Evolutionary conservation across 2,888 invertebrate species (phyloP).

Genomic region (Hecatera dysodea): DNA sequence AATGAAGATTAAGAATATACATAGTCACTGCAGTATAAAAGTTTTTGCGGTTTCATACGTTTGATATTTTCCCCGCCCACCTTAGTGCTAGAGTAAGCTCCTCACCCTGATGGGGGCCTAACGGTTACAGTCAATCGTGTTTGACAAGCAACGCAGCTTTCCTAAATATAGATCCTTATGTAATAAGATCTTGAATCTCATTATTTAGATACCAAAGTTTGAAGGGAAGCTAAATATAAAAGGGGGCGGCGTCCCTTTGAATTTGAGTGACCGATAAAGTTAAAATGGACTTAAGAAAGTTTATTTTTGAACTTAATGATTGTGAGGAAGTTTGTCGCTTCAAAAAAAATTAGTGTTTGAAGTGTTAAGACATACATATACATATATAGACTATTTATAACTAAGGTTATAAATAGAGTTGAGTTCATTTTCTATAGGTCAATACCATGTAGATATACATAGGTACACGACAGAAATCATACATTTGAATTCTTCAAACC

Average conservation of each 20-base stretch:
- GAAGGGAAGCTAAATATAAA: slow-evolving; percentile 31
- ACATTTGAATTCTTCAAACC: not conserved
- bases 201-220: slow-evolving; percentile 24
- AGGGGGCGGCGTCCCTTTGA: slow-evolving; percentile 18
- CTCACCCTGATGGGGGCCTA: not conserved
- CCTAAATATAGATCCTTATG: slow-evolving; percentile 20
- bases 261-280: slow-evolving; percentile 36
- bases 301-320: slow-evolving; percentile 28
- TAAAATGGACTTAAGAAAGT: slow-evolving; percentile 35
- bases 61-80: too few species aligned
- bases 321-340: slow-evolving; percentile 34
- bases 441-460: not conserved
- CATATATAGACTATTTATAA: too few species aligned
- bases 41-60: too few species aligned
- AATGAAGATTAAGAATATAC: too few species aligned
- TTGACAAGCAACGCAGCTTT: not conserved
- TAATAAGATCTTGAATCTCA: slow-evolving; percentile 9
- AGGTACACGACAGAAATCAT: not conserved
- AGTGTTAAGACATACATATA: too few species aligned
- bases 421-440: not conserved
- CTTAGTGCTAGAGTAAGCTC: too few species aligned
- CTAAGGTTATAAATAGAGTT: slow-evolving; percentile 23
- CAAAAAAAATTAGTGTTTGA: slow-evolving; percentile 23
- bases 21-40: too few species aligned
- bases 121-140: slow-evolving; percentile 5